A percentile compares a stretch with the other conserved stretches of the same genome.
Conservation (phyloP, 2,113 vertebrate genomes). For the Eretmochelys imbricata region DNA sequence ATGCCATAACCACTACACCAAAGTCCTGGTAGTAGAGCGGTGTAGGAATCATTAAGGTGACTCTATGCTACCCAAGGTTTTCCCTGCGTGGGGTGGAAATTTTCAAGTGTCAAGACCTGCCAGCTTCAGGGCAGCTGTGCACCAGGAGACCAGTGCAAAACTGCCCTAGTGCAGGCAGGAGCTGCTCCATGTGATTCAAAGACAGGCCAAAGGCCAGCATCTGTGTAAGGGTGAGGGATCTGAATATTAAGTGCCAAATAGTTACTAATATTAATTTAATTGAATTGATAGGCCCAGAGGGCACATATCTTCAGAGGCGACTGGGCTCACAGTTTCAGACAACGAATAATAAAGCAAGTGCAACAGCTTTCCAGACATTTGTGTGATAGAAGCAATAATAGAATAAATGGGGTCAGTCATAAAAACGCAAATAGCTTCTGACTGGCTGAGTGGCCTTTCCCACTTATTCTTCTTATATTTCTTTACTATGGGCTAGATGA, state of each 20-base stretch:
- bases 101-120: not conserved
- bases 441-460: not conserved
- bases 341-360: slow-evolving; percentile 8
- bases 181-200: not conserved
- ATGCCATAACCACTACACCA: not conserved
- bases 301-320: not conserved
- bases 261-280: not conserved
- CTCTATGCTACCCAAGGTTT: not conserved
- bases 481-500: not conserved
- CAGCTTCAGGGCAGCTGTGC: not conserved
- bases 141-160: not conserved
- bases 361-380: not conserved
- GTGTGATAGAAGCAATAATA: not conserved
- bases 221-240: not conserved
- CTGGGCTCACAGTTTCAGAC: not conserved
- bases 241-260: not conserved
- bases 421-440: not conserved
- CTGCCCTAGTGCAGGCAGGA: not conserved
- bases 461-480: not conserved
- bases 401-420: slow-evolving; percentile 16
- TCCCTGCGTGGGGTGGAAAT: not conserved
- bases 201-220: not conserved
- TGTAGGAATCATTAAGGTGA: not conserved
- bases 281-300: not conserved
- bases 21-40: not conserved